Conservation (phyloP, 2,113 vertebrate genomes). For the Sinocyclocheilus anophthalmus region DNA sequence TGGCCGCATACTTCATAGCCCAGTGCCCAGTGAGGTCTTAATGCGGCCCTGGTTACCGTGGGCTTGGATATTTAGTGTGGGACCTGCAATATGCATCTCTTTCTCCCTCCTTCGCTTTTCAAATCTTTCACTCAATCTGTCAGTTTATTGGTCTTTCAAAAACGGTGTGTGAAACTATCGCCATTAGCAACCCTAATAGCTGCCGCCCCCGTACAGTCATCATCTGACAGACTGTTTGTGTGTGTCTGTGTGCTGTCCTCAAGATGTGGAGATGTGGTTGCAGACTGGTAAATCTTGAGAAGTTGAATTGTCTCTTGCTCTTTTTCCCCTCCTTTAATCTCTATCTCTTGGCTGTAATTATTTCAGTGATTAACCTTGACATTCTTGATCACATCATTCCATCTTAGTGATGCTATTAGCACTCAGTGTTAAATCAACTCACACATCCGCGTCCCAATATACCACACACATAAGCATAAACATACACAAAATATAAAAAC, state of each 20-base stretch:
- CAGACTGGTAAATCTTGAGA: slow-evolving; percentile 16
- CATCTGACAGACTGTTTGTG: neutral
- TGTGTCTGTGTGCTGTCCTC: neutral
- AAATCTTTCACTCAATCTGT: neutral
- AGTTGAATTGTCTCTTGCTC: slow-evolving; percentile 13
- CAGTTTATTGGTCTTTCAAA: neutral
- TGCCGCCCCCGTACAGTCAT: slow-evolving; percentile 8
- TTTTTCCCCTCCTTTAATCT: slow-evolving; percentile 42
- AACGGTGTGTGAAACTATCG: neutral
- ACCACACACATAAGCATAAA: slow-evolving; percentile 1
- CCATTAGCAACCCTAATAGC: slow-evolving; percentile 26
- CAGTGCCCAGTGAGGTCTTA: too few species aligned
- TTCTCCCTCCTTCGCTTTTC: neutral
- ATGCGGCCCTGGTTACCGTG: neutral
- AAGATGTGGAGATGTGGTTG: slow-evolving; percentile 19
- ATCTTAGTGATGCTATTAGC: slow-evolving; percentile 54
- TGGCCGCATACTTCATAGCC: too few species aligned
- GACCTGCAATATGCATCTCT: slow-evolving; percentile 21
- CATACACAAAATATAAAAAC: slow-evolving; percentile 30
- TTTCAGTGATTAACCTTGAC: slow-evolving; percentile 57
- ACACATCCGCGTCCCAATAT: slow-evolving; percentile 25
- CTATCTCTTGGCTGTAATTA: slow-evolving; percentile 50
- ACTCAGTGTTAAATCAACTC: slow-evolving; percentile 47
- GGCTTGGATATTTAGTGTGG: neutral
- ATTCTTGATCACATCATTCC: slow-evolving; percentile 50